Base-by-base conservation (phyloP, 2,797 vertebrate genomes). In the Myotis vivesi region DNA sequence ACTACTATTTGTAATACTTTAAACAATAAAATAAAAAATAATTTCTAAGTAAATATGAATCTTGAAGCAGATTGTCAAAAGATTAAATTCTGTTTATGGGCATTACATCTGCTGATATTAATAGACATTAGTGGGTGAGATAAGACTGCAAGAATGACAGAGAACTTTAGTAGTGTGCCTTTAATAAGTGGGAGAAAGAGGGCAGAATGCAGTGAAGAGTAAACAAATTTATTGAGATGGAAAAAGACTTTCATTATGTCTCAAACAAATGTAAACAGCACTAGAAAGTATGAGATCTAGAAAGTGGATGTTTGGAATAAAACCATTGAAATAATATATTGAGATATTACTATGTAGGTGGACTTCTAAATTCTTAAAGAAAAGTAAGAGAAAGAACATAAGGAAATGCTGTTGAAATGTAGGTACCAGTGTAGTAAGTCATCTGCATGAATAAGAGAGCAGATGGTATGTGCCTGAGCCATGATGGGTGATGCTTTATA, bases 21-120 rank as follows among this genome's bases (percentile, higher is more conserved):
- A 55, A 55, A 55, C 20, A 55, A 55, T 55, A 55, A 55, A 55
- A 22, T 22, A 22, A 55, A 55, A 55, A 17, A 33, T 68, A 86
- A 91, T 82, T 81, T 87, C 75, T 85, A 62, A 82, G 19, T 91
- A 89, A 89, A 73, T 79, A 55, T 86, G 59, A 80, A 20, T 53
- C 22, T 55, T 82, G 22, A 77, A 91, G 15, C 64, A 89, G 62
- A 51, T 46, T 62, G 8, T 72, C 46, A 38, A 73, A 93, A 85
- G 36, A 25, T 73, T 87, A 62, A 76, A 22, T 87, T 91, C 33
- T 95, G 8, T 7, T 91, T 62, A 53, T 66, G 6, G 8, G 44
- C 17, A 1, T 88, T 76, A 80, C 66, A 88, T 89, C 15, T 89
- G 9, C 33, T 68, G 33, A 66, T 86, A 15, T 72, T 92, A 86